A percentile compares a stretch with the other conserved stretches of the same genome.
Conservation (phyloP, 2,888 invertebrate species). For the Dicranocentrus wangi region DNA sequence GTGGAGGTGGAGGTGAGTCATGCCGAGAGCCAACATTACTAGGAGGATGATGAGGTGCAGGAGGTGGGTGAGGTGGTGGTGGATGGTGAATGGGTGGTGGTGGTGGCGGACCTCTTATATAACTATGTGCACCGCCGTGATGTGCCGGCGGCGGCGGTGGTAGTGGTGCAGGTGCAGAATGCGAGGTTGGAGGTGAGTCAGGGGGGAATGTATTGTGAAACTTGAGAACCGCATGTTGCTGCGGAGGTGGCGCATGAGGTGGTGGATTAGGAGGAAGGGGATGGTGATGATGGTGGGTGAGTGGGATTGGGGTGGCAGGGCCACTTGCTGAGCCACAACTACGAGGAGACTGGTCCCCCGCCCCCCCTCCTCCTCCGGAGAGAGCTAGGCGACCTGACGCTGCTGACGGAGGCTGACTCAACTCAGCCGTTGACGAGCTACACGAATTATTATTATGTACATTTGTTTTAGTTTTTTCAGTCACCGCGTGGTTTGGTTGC, state of each 20-base stretch:
- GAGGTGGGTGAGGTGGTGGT: slow-evolving; percentile 3
- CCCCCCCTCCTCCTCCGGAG: slow-evolving; percentile 53
- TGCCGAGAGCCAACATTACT: slow-evolving; percentile 42
- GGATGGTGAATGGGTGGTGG: neutral
- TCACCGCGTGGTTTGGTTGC: no score
- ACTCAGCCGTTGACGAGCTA: slow-evolving; percentile 58
- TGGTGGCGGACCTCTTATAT: slow-evolving; percentile 22
- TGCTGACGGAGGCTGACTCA: slow-evolving; percentile 53
- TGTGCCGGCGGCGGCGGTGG: slow-evolving; percentile 61
- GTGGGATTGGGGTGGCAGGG: slow-evolving; percentile 62
- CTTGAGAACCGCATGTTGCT: slow-evolving; percentile 87
- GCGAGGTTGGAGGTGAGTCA: slow-evolving; percentile 79
- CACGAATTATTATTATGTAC: slow-evolving; percentile 48
- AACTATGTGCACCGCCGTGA: slow-evolving; percentile 17
- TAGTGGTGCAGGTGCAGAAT: slow-evolving; percentile 23
- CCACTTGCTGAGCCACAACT: slow-evolving; percentile 70
- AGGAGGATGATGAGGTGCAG: slow-evolving; percentile 29
- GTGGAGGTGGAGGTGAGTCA: slow-evolving; percentile 54
- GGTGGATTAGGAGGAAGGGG: slow-evolving; percentile 30
- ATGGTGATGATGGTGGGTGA: slow-evolving; percentile 41
- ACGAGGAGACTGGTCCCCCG: slow-evolving; percentile 65
- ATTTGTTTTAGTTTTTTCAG: neutral
- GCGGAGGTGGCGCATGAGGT: slow-evolving; percentile 75
- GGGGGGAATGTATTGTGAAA: slow-evolving; percentile 95
- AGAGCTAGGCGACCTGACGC: slow-evolving; percentile 51